These are phyloP conservation scores for Pseudachorutes palmiensis DNA, from an alignment of 1,140 invertebrate species.

Conservation along the genomic window DNA sequence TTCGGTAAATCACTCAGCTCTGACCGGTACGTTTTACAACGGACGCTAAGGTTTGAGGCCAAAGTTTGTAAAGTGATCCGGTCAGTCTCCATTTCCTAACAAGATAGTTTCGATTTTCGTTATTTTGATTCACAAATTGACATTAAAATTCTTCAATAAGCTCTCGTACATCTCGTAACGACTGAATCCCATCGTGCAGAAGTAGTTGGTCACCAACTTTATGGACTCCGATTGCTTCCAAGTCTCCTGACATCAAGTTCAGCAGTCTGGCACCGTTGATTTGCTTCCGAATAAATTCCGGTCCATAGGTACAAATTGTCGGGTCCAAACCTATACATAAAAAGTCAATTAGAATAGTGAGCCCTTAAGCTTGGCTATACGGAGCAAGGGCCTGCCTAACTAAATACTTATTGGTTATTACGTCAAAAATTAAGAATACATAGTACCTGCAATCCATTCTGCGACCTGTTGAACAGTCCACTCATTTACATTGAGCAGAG, in stretches of 20 bases:
- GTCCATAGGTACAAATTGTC: constrained; percentile 20
- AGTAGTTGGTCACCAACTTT: constrained; percentile 37
- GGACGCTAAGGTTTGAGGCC: constrained; percentile 27
- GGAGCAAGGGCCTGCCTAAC: constrained; percentile 2
- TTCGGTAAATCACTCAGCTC: constrained; percentile 27
- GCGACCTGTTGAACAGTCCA: constrained; percentile 30
- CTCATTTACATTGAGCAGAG: constrained; percentile 22
- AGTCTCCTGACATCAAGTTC: constrained; percentile 32
- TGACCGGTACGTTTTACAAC: constrained; percentile 33
- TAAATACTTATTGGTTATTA: neutral
- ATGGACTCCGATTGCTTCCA: constrained; percentile 21
- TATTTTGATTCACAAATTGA: constrained; percentile 4
- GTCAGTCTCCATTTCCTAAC: constrained; percentile 30
- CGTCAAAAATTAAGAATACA: neutral
- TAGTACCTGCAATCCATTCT: constrained; percentile 31
- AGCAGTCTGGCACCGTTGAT: constrained; percentile 24
- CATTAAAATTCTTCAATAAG: neutral
- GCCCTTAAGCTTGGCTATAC: neutral
- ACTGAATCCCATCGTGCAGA: constrained; percentile 31
- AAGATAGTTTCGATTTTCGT: constrained; percentile 10
- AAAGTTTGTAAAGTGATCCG: constrained; percentile 30
- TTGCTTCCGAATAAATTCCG: constrained; percentile 15
- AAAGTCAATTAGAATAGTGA: neutral
- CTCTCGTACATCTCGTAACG: constrained; percentile 20
- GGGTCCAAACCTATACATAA: constrained; percentile 26